Evolutionary conservation across 2,888 invertebrate genomes (phyloP).

Genomic region (Graphium colonna): DNA sequence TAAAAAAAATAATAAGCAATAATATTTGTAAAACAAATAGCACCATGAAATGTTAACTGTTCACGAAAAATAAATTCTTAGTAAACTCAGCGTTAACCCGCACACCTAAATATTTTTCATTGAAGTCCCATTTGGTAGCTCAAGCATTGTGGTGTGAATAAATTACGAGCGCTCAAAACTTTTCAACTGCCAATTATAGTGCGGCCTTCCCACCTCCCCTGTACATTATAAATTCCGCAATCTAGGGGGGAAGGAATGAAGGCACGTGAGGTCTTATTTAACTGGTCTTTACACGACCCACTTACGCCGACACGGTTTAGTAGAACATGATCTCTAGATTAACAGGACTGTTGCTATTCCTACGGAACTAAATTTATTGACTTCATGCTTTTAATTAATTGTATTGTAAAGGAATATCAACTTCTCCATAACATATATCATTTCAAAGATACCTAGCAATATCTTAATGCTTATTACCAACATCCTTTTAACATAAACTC

Average conservation of each 20-base stretch:
- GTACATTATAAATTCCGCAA: slow-evolving; percentile 33
- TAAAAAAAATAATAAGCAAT: too few species aligned
- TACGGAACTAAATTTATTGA: background rate
- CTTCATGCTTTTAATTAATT: background rate
- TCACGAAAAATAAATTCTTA: too few species aligned
- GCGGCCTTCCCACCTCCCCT: slow-evolving; percentile 44
- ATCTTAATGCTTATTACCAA: too few species aligned
- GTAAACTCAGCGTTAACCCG: slow-evolving; percentile 10
- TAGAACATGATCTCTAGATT: slow-evolving; percentile 54
- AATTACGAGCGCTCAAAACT: slow-evolving; percentile 66
- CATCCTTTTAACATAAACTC: too few species aligned
- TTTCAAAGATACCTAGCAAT: too few species aligned
- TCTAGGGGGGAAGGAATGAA: slow-evolving; percentile 40
- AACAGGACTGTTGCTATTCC: background rate
- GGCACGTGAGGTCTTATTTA: slow-evolving; percentile 44
- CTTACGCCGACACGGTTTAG: slow-evolving; percentile 63
- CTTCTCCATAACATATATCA: too few species aligned
- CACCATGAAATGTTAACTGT: too few species aligned
- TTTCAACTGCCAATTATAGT: slow-evolving; percentile 41
- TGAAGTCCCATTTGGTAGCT: slow-evolving; percentile 33
- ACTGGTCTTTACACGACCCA: slow-evolving; percentile 57
- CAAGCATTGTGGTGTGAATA: slow-evolving; percentile 69
- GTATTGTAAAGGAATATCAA: too few species aligned
- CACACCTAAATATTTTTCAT: slow-evolving; percentile 21
- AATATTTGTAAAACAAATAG: too few species aligned